Percentiles rank a stretch among this genome's conserved stretches.
These are phyloP conservation scores for Garra rufa DNA, from an alignment of 2,113 vertebrate genomes.

Conservation along the genomic window DNA sequence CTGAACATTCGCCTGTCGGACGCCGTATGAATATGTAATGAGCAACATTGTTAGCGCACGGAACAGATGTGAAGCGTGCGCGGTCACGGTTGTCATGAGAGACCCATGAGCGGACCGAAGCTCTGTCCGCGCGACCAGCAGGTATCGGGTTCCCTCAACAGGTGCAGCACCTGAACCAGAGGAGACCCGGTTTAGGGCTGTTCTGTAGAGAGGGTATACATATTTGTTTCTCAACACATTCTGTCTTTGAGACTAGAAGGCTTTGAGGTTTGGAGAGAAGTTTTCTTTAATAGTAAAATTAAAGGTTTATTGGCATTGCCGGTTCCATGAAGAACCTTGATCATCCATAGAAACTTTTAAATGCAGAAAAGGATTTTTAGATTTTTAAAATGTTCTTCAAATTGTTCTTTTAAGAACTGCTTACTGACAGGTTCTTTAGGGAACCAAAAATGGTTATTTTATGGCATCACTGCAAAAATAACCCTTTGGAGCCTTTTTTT, in stretches of 20 bases:
- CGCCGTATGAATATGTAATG: conserved; percentile 84
- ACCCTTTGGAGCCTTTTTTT: too few species aligned
- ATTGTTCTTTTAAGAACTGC: too few species aligned
- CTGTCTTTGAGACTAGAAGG: neutral
- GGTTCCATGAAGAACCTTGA: too few species aligned
- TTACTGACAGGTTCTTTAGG: too few species aligned
- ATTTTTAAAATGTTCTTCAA: too few species aligned
- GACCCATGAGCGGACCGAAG: conserved; percentile 47
- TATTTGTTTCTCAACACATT: neutral
- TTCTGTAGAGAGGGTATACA: neutral
- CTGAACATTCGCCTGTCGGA: conserved; percentile 43
- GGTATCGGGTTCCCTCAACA: conserved; percentile 72
- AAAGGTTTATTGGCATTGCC: too few species aligned
- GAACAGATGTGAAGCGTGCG: conserved; percentile 80
- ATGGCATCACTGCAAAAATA: too few species aligned
- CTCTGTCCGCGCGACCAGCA: conserved; percentile 56
- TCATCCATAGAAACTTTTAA: too few species aligned
- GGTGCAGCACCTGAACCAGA: conserved; percentile 67
- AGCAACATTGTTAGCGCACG: conserved; percentile 75
- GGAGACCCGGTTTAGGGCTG: conserved; percentile 45
- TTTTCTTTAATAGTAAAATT: neutral
- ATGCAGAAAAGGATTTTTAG: too few species aligned
- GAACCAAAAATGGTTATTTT: too few species aligned
- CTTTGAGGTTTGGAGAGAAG: neutral
- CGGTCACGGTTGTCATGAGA: conserved; percentile 68